Evolutionary conservation across 2,797 vertebrate genomes (phyloP).

Genomic region (Micropoecilia bifurca): DNA sequence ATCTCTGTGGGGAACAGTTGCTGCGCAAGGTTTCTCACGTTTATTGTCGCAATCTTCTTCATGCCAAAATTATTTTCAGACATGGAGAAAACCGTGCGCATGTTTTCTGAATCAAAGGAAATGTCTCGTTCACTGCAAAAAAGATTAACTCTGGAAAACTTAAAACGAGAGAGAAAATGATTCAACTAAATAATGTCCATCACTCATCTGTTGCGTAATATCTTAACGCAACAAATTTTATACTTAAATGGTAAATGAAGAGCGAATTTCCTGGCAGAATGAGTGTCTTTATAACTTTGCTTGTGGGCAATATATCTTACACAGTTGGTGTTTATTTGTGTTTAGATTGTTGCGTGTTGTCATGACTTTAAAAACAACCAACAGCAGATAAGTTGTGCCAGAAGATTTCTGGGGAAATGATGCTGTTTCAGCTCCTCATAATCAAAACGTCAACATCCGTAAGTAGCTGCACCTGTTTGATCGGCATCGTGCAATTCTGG

Average conservation of each 20-base stretch:
- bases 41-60: neutral
- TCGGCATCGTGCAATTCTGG: neutral
- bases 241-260: neutral
- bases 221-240: neutral
- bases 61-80: constrained; percentile 1
- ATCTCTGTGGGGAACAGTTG: constrained; percentile 1
- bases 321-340: neutral
- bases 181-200: neutral
- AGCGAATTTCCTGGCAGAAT: neutral
- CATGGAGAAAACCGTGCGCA: neutral
- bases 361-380: neutral
- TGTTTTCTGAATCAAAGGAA: neutral
- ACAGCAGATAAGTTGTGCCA: neutral
- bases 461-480: neutral
- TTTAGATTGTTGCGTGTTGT: neutral
- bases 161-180: neutral
- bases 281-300: neutral
- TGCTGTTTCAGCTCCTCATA: neutral
- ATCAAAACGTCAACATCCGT: neutral
- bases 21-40: neutral
- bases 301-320: neutral
- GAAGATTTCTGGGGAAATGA: neutral
- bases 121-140: constrained; percentile 17
- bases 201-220: neutral
- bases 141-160: neutral